Conservation (phyloP, 2,888 invertebrate species). For the Bombylius major region DNA sequence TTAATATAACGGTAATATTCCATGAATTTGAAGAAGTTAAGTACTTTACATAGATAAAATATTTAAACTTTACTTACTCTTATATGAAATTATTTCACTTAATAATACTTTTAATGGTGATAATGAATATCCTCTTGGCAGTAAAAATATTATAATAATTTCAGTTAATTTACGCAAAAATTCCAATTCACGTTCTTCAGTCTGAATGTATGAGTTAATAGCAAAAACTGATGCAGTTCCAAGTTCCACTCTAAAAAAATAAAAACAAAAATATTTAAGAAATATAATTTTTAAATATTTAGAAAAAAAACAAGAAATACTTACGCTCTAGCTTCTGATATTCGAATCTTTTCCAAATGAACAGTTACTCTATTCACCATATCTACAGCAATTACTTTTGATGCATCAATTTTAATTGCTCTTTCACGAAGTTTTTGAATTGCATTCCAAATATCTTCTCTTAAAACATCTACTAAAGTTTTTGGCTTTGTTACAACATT, state of each 20-base stretch:
- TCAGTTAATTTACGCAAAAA: slow-evolving; percentile 74
- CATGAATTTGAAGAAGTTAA: too few species aligned
- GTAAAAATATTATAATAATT: slow-evolving; percentile 63
- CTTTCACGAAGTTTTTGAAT: slow-evolving; percentile 63
- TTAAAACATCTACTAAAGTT: slow-evolving; percentile 49
- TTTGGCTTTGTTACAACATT: slow-evolving; percentile 56
- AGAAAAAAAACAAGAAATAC: slow-evolving; percentile 31
- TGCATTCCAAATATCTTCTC: slow-evolving; percentile 73
- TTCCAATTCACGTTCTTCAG: slow-evolving; percentile 61
- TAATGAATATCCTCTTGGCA: slow-evolving; percentile 69
- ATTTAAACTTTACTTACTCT: slow-evolving; percentile 44
- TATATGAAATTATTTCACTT: slow-evolving; percentile 71
- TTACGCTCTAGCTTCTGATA: slow-evolving; percentile 62
- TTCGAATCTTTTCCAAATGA: slow-evolving; percentile 75
- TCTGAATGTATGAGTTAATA: slow-evolving; percentile 59
- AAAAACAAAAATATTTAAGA: slow-evolving; percentile 2
- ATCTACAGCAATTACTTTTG: slow-evolving; percentile 70
- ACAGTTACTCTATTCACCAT: slow-evolving; percentile 67
- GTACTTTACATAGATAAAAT: too few species aligned
- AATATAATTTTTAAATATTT: neutral
- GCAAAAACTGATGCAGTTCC: slow-evolving; percentile 56
- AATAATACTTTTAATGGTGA: slow-evolving; percentile 67
- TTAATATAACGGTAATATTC: neutral
- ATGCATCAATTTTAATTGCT: slow-evolving; percentile 61
- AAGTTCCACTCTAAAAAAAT: slow-evolving; percentile 42